Base-by-base conservation (phyloP, 1,140 invertebrate genomes). In the Danaus plexippus region DNA sequence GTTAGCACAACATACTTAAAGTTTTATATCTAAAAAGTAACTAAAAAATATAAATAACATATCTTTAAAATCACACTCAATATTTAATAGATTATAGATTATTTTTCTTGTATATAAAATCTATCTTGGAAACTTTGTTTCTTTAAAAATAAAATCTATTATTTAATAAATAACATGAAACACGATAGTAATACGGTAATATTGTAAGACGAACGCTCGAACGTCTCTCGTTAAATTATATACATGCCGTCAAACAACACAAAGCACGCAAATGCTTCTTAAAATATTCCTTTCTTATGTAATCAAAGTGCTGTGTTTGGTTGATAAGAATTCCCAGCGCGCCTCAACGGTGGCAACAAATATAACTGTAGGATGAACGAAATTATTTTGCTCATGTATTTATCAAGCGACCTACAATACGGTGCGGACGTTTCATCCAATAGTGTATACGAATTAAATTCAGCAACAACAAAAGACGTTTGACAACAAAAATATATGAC, bases 201-300 rank as follows among this genome's bases (percentile, higher is more conserved):
- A 44, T 59, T 65, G 64, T 59, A 59, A 52, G 59, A 42, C 52
- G 63, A 67, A 69, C 66, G 61, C 63, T 71, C 60, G 70, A 73
- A 75, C 77, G 72, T 72, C 69, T 66, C 67, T 67, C 67, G 76
- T 32, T 77, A 76, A 80, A 82, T 79, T 78, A 79, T 73, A 67
- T 69, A 78, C 66, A 75, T 50, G 59, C 22, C 67, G 71, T 73
- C 67, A 64, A 65, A 64, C 66, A 74, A 72, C 66, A 75, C 76
- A 77, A 80, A 80, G 74, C 71, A 77, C 56, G 67, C 61, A 64
- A 70, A 71, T 64, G 71, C 69, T 76, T 80, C 75, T 80, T 84
- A 77, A 84, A 84, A 84, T 86, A 86, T 86, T 84, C 77, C 74
- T 77, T 80, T 74, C 73, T 69, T 75, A 77, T 66, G 73, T 84